phyloP scores from a whole-genome alignment of 2,797 vertebrate genomes.

The Pyrocephalus nanus region DNA sequence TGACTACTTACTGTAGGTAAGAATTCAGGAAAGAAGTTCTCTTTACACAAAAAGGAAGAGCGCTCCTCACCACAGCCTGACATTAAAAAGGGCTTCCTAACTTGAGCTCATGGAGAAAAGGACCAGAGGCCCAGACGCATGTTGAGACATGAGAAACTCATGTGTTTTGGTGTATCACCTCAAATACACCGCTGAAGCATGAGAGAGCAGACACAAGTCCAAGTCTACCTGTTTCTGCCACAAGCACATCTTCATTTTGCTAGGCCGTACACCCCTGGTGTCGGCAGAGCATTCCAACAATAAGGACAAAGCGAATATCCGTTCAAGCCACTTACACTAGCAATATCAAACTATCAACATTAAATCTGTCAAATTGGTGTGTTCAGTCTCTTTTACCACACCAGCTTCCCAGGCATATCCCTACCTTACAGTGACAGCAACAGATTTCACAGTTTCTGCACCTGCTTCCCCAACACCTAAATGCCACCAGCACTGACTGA shows the following conservation, averaged over 20 bases:
- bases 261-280: background rate
- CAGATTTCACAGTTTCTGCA: background rate
- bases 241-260: background rate
- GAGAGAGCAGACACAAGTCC: fast-evolving
- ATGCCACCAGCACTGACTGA: background rate
- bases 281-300: background rate
- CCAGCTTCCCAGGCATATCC: background rate
- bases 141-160: background rate
- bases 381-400: background rate
- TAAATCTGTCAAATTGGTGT: background rate
- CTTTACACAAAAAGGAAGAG: background rate
- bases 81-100: background rate
- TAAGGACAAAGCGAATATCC: fast-evolving
- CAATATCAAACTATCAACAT: background rate
- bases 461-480: background rate
- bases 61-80: background rate
- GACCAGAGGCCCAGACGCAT: background rate
- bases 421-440: background rate
- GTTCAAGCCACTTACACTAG: background rate
- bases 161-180: background rate
- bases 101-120: background rate
- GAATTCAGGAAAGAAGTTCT: background rate
- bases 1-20: background rate
- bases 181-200: background rate
- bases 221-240: background rate